Conservation (phyloP, 2,797 vertebrate species). For the Champsocephalus gunnari region DNA sequence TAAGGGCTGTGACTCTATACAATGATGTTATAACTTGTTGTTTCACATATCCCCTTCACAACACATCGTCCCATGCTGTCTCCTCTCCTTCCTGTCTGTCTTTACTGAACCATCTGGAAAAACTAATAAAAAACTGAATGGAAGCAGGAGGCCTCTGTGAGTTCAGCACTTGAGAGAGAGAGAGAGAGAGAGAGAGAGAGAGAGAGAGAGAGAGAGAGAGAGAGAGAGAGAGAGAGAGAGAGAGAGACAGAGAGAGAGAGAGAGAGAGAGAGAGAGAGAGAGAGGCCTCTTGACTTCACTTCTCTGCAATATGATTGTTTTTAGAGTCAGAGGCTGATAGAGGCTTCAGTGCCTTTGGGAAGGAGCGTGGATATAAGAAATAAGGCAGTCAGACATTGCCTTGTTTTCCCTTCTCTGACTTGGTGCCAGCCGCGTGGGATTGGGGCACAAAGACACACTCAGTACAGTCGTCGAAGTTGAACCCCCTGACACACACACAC, state of each 20-base stretch:
- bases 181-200: not conserved
- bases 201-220: not conserved
- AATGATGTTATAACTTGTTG: not conserved
- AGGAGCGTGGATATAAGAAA: slow-evolving; percentile 65
- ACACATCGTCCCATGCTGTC: slow-evolving; percentile 26
- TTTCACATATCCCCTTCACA: slow-evolving; percentile 33
- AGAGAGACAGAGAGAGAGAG: slow-evolving; percentile 5
- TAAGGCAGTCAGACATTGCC: slow-evolving; percentile 71
- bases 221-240: slow-evolving; percentile 27
- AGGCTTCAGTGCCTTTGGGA: slow-evolving; percentile 60
- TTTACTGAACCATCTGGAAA: slow-evolving; percentile 70
- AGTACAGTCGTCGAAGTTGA: slow-evolving; percentile 58
- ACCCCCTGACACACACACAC: slow-evolving; percentile 36
- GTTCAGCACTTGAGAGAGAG: slow-evolving; percentile 55
- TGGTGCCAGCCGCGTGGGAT: slow-evolving; percentile 75
- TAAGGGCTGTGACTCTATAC: not conserved
- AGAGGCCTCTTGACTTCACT: slow-evolving; percentile 46
- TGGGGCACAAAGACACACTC: slow-evolving; percentile 80
- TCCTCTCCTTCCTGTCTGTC: slow-evolving; percentile 54
- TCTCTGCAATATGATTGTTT: slow-evolving; percentile 63
- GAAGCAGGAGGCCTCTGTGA: slow-evolving; percentile 59
- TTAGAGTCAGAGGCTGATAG: slow-evolving; percentile 63
- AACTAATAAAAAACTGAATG: slow-evolving; percentile 70
- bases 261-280: slow-evolving; percentile 18
- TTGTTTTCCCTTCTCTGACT: slow-evolving; percentile 81